Conservation (phyloP, 2,888 invertebrate genomes). For the Scaptomyza parva region DNA sequence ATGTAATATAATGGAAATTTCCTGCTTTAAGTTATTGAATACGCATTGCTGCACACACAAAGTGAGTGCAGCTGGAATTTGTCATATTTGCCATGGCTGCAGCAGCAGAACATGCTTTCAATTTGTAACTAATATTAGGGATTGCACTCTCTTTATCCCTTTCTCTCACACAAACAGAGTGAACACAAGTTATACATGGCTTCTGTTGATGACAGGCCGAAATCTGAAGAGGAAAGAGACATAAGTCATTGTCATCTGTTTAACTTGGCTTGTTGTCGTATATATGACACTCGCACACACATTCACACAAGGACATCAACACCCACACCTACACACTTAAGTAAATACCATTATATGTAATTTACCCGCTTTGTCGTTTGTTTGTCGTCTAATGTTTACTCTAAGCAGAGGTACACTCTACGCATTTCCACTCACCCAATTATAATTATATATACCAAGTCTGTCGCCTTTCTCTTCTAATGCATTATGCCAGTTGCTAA, state of each 20-base stretch:
- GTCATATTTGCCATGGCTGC: slow-evolving; percentile 16
- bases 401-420: slow-evolving; percentile 2
- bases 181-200: slow-evolving; percentile 4
- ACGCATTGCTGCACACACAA: slow-evolving; percentile 11
- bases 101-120: slow-evolving; percentile 18
- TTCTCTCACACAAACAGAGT: background rate
- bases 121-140: slow-evolving; percentile 9
- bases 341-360: slow-evolving; percentile 35
- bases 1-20: slow-evolving; percentile 49
- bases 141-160: background rate
- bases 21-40: slow-evolving; percentile 45
- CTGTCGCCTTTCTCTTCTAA: slow-evolving; percentile 22
- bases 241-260: slow-evolving; percentile 33
- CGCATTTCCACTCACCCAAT: background rate
- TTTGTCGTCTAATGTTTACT: slow-evolving; percentile 27
- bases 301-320: background rate
- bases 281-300: background rate
- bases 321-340: slow-evolving; percentile 1
- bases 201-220: slow-evolving; percentile 26
- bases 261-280: slow-evolving; percentile 23
- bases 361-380: slow-evolving; percentile 17
- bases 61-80: slow-evolving; percentile 6
- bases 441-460: slow-evolving; percentile 42
- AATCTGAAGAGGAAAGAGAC: slow-evolving; percentile 8
- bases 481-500: slow-evolving; percentile 26